Conservation (phyloP, 2,113 vertebrate genomes). For the Zosterops pallidus region DNA sequence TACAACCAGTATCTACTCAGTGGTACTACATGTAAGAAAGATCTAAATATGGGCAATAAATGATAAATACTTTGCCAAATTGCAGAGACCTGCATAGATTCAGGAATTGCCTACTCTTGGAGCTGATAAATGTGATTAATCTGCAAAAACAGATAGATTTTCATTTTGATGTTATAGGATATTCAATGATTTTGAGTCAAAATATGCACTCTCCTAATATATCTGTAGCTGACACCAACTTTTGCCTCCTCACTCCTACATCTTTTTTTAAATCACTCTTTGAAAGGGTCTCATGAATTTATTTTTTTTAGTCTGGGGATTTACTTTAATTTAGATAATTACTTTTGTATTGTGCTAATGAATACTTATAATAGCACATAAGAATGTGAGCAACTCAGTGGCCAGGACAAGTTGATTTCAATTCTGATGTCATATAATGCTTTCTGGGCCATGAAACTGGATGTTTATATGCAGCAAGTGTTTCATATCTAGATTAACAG, state of each 20-base stretch:
- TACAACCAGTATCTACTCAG: neutral
- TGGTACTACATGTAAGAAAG: neutral
- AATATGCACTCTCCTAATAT: neutral
- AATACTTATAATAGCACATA: neutral
- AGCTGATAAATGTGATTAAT: neutral
- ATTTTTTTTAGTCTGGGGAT: neutral
- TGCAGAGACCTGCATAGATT: neutral
- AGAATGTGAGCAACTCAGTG: neutral
- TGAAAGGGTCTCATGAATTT: neutral
- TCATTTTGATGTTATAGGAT: neutral
- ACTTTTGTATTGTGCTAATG: neutral
- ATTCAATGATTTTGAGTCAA: neutral
- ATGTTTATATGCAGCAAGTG: neutral
- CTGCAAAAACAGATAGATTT: neutral
- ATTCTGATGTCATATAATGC: neutral
- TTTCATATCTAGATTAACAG: neutral
- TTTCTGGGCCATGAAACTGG: neutral
- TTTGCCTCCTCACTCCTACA: rapidly evolving
- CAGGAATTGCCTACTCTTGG: neutral
- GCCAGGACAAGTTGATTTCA: neutral
- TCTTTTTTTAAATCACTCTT: neutral
- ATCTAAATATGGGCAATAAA: neutral
- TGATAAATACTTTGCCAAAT: neutral
- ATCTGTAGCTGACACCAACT: neutral
- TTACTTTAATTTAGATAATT: neutral